Base-by-base conservation (phyloP, 2,797 vertebrate genomes). In the Eulemur coronatus region DNA sequence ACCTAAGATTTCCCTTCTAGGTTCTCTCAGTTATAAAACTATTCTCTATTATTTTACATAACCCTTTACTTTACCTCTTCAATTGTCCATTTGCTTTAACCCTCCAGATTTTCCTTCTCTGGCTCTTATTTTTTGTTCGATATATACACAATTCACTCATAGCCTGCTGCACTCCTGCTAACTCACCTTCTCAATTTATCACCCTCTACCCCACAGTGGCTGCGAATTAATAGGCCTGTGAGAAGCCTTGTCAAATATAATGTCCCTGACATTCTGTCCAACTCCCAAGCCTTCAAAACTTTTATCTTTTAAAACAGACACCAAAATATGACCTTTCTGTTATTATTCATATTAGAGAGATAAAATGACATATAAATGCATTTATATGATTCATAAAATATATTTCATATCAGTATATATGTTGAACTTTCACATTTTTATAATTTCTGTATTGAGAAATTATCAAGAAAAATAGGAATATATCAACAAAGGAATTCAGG, bases 231-330 rank as follows among this genome's bases (percentile, higher is more conserved):
- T 33, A 84, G 9, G 7, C 41, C 30, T 20, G 3, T 55, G 41
- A 11, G 24, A 93, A 72, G 26, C 0, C n/a, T 38, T 26, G 9
- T 46, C 35, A 48, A 33, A 24, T 80, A n/a, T 24, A 48, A 70
- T 38, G 30, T 48, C 17, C 9, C 35, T 55, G 30, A 63, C 24
- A 85, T 55, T n/a, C 33, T 93, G 63, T 30, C 7, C 33, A 73
- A 18, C 48, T 82, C 28, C 2, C 26, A 79, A 75, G 22, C 4
- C 59, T 86, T 91, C 10, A 63, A 86, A 88, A 84, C 7, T 22
- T 70, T 82, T 57, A 88, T 79, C 72, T 91, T 50, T 81, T 43
- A 89, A 94, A 89, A 67, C 18, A 90, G n/a, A 81, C 26, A 67
- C 7, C 12, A 59, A 89, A 67, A 73, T 48, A 73, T 55, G 15